These are phyloP conservation scores for Heteronetta atricapilla DNA, from an alignment of 2,113 vertebrate genomes.

Conservation along the genomic window DNA sequence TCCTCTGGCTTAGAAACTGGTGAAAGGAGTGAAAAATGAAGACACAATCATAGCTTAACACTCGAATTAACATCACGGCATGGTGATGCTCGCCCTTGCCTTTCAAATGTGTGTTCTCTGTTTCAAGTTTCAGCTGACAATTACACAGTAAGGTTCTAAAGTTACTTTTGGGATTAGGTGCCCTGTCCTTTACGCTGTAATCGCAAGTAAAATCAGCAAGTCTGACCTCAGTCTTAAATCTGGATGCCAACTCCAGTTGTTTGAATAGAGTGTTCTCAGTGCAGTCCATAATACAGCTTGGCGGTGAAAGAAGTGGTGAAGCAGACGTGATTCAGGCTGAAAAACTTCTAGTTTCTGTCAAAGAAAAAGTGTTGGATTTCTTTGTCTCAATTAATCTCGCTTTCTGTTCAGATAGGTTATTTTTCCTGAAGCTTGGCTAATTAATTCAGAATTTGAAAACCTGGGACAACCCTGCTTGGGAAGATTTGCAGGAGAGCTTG, in stretches of 20 bases:
- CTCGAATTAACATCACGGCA: neutral
- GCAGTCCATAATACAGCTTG: neutral
- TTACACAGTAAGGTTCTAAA: neutral
- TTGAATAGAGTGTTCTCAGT: neutral
- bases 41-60: neutral
- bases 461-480: neutral
- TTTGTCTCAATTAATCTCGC: neutral
- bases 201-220: neutral
- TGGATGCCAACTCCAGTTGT: neutral
- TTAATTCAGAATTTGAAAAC: neutral
- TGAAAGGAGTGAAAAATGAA: neutral
- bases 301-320: neutral
- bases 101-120: fast-evolving
- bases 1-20: neutral
- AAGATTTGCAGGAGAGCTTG: neutral
- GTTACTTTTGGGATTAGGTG: neutral
- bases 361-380: neutral
- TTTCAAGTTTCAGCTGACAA: neutral
- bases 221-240: neutral
- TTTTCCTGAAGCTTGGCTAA: neutral
- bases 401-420: neutral
- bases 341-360: neutral
- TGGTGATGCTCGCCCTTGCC: neutral
- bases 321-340: neutral
- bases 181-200: neutral